Evolutionary conservation across 2,888 invertebrate species (phyloP).

Genomic region (Leptogaster cylindrica): DNA sequence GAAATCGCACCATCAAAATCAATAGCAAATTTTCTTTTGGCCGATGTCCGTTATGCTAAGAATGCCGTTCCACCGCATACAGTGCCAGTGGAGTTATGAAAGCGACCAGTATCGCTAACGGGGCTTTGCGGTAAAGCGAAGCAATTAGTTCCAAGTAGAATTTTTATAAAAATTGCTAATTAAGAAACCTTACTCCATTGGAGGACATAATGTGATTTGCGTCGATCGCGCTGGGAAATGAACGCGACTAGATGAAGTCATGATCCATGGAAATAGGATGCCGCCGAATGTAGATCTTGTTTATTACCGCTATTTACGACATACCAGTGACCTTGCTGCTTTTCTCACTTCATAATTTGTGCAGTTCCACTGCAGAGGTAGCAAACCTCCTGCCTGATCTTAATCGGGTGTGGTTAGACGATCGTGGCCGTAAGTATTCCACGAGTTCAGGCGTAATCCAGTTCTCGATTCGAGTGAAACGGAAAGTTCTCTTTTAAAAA

Average conservation of each 20-base stretch:
- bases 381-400: not conserved
- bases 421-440: not conserved
- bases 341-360: conserved; percentile 19
- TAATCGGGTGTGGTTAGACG: conserved; percentile 1
- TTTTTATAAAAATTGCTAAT: not conserved
- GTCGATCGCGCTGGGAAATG: conserved; percentile 4
- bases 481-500: conserved; percentile 4
- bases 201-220: not conserved
- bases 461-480: conserved; percentile 24
- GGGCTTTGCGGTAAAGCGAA: not conserved
- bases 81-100: conserved; percentile 11
- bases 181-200: not conserved
- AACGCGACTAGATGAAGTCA: conserved; percentile 5
- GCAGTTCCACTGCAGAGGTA: conserved; percentile 6
- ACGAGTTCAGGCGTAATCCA: conserved; percentile 18
- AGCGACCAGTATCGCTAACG: not conserved
- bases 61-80: not conserved
- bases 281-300: conserved; percentile 1
- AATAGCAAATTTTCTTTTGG: too few relatives aligned
- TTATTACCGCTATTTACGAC: not conserved
- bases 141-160: conserved; percentile 2
- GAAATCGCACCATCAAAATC: too few relatives aligned
- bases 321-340: conserved; percentile 30
- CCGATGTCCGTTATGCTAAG: too few relatives aligned
- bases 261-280: conserved; percentile 32